phyloP scores from a whole-genome alignment of 2,888 invertebrate species.

The Marasmarcha lunaedactyla region DNA sequence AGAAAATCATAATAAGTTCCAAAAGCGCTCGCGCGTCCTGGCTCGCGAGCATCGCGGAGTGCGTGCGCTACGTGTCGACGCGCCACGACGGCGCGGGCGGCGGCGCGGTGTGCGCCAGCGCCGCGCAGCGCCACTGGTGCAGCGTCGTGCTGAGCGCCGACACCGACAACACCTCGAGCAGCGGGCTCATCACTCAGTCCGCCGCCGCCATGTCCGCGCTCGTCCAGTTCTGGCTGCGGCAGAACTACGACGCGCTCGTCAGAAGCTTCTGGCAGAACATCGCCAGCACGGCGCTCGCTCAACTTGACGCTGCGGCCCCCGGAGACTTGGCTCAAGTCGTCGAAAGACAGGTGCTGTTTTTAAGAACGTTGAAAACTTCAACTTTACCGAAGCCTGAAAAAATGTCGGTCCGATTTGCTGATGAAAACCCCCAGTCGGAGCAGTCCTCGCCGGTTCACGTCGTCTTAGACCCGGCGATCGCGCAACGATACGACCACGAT shows the following conservation, averaged over 20 bases:
- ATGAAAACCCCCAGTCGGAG: too few species aligned
- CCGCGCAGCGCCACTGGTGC: slow-evolving; percentile 1
- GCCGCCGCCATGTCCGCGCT: slow-evolving; percentile 56
- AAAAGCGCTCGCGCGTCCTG: slow-evolving; percentile 78
- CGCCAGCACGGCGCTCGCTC: neutral
- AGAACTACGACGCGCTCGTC: slow-evolving; percentile 30
- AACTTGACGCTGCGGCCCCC: neutral
- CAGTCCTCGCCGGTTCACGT: too few species aligned
- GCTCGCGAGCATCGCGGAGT: slow-evolving; percentile 78
- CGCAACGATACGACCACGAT: too few species aligned
- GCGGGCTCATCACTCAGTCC: slow-evolving; percentile 15
- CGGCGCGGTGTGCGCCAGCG: neutral
- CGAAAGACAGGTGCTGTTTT: too few species aligned
- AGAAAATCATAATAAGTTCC: slow-evolving; percentile 70
- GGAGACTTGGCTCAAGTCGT: neutral
- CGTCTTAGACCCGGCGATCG: neutral
- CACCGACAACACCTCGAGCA: slow-evolving; percentile 3
- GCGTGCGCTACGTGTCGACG: slow-evolving; percentile 62
- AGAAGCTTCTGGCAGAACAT: neutral
- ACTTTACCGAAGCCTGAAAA: too few species aligned
- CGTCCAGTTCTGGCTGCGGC: slow-evolving; percentile 37
- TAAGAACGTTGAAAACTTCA: too few species aligned
- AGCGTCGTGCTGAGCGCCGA: slow-evolving; percentile 2
- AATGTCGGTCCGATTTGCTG: too few species aligned
- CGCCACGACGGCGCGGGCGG: slow-evolving; percentile 22